Evolutionary conservation across 2,888 invertebrate genomes (phyloP).

Genomic region (Eupithecia inturbata): DNA sequence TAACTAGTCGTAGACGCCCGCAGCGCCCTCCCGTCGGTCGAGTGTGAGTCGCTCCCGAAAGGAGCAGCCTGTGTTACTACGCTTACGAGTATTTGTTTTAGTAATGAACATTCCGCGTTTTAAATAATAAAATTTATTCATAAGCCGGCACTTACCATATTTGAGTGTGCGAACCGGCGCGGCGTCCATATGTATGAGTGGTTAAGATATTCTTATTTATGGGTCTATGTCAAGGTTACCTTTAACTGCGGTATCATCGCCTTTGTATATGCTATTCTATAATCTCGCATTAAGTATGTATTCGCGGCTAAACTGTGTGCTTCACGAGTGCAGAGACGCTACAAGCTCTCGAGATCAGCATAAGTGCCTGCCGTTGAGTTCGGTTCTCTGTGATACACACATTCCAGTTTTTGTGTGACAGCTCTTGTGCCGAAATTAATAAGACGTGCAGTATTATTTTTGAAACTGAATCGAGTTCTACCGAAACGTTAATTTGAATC

Average conservation of each 20-base stretch:
- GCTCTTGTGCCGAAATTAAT: not conserved
- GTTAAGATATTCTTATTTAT: slow-evolving; percentile 83
- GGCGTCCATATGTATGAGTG: slow-evolving; percentile 83
- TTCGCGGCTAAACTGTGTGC: slow-evolving; percentile 77
- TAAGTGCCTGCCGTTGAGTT: not conserved
- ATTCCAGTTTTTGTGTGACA: not conserved
- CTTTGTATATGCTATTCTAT: too few species aligned
- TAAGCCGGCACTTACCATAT: slow-evolving; percentile 83
- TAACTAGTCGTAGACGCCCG: not conserved
- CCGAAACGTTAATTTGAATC: slow-evolving; percentile 3
- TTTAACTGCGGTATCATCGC: slow-evolving; percentile 74
- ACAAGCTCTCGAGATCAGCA: not conserved
- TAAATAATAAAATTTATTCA: slow-evolving; percentile 84
- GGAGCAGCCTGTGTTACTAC: slow-evolving; percentile 81
- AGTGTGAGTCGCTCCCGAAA: slow-evolving; percentile 34
- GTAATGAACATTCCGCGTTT: slow-evolving; percentile 84
- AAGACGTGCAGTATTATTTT: not conserved
- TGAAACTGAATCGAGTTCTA: not conserved
- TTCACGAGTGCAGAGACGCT: not conserved
- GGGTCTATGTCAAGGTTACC: slow-evolving; percentile 82
- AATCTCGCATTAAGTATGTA: slow-evolving; percentile 84
- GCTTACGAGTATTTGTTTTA: slow-evolving; percentile 83
- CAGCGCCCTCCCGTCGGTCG: not conserved
- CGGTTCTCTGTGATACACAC: not conserved
- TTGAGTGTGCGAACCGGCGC: slow-evolving; percentile 79